Percentiles rank a stretch among this genome's conserved stretches.
phyloP scores from a whole-genome alignment of 2,797 vertebrate species.

The Crenichthys baileyi region DNA sequence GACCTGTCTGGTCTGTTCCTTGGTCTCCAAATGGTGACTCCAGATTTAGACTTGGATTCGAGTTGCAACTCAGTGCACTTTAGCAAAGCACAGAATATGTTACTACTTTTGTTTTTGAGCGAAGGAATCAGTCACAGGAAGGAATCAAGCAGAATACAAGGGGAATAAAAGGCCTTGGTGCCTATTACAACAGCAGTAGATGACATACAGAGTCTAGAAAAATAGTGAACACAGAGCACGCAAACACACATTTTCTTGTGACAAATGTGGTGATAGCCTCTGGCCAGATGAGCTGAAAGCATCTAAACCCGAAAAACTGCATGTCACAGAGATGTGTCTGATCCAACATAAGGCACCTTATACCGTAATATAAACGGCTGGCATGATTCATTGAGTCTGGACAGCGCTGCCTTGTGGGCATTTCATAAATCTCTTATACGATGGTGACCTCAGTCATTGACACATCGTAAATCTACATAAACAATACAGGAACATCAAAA shows the following conservation, averaged over 20 bases:
- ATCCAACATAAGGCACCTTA: constrained; percentile 68
- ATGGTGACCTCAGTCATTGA: constrained; percentile 76
- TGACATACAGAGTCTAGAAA: constrained; percentile 41
- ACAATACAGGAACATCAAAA: constrained; percentile 77
- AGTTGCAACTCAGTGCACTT: no score
- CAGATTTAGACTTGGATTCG: no score
- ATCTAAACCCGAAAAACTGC: constrained; percentile 32
- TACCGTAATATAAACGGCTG: constrained; percentile 69
- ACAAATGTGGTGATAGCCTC: constrained; percentile 35
- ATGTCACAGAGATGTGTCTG: constrained; percentile 60
- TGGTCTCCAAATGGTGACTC: no score
- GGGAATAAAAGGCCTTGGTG: no score
- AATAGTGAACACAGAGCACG: constrained; percentile 15
- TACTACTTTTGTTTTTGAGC: no score
- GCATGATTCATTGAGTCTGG: constrained; percentile 79
- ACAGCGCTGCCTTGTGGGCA: constrained; percentile 71
- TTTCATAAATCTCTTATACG: constrained; percentile 84
- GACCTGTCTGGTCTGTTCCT: no score
- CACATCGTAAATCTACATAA: constrained; percentile 84
- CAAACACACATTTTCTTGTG: constrained; percentile 11
- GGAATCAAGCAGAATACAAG: neutral
- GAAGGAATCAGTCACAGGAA: neutral
- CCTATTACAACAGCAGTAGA: constrained; percentile 49
- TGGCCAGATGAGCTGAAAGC: constrained; percentile 43
- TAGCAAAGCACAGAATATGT: neutral